Base-by-base conservation (phyloP, 2,888 invertebrate species). In the Theristus sp. region DNA sequence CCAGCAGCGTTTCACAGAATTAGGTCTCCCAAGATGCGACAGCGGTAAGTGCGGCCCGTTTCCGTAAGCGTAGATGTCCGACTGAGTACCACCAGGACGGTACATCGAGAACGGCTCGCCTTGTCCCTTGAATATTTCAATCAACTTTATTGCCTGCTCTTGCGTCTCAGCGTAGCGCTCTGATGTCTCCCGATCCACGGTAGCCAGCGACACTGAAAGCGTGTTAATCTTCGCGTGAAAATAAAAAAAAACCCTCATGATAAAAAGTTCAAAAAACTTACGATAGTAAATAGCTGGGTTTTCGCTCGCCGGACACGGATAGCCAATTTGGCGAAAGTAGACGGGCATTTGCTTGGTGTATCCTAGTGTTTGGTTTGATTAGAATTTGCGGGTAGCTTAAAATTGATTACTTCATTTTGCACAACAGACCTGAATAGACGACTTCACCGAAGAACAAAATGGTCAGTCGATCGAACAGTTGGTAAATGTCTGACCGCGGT, bases 261-360 rank as follows among this genome's bases (percentile, higher is more conserved):
- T 30, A 30, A 29, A 31, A 13, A 38, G 38, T 26, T 30, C 13
- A 1, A 2, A 25, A 38, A 56, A 82, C 87, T 83, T 78, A 89
- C 89, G 79, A 73, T 93, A 96, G 76, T 91, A 94, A 86, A 93
- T 93, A n/a, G 94, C 80, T 0, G 94, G 94, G 76, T 96, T 96
- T 73, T 94, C 94, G 57, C 91, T 78, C 72, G 90, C 88, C 0
- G 94, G 94, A 75, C 94, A 96, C 0, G 93, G 91, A 74, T 91
- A 93, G 1, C 94, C 94, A 66, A 94, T 89, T 65, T 85, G 85
- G 61, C 88, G 85, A 75, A 94, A 96, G 76, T 96, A 94, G 71
- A 89, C 87, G 63, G 94, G 79, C 82, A 96, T 86, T 67, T 89
- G 85, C 59, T 89, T 81, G 0, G 93, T 93, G 17, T 87, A 86